phyloP scores from a whole-genome alignment of 2,113 vertebrate genomes.

The Marmota monax region DNA sequence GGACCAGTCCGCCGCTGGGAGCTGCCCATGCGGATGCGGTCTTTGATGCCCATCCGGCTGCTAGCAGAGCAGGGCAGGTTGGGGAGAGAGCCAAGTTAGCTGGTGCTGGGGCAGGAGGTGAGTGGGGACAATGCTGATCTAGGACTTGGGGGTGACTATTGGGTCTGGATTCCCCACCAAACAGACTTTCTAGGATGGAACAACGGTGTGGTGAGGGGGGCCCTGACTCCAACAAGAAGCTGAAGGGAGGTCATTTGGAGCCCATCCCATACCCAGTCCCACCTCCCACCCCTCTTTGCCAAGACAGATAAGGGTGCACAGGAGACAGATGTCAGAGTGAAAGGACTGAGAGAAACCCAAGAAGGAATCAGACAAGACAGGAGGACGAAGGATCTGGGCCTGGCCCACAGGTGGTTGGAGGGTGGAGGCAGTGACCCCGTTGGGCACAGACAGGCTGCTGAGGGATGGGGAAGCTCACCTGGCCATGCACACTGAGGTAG shows the following conservation, averaged over 20 bases:
- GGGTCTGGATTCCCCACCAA: slow-evolving; percentile 38
- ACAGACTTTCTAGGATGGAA: neutral
- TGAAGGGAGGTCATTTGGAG: neutral
- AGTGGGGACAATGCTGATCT: neutral
- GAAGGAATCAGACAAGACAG: slow-evolving; percentile 64
- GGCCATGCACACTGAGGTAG: neutral
- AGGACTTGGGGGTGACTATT: neutral
- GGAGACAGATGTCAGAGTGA: slow-evolving; percentile 75
- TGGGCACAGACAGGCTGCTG: slow-evolving; percentile 7
- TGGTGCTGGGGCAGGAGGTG: fast-evolving
- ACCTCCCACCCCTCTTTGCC: slow-evolving; percentile 30
- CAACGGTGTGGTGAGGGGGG: neutral
- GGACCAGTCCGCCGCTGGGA: slow-evolving; percentile 90
- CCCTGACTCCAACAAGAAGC: slow-evolving; percentile 47
- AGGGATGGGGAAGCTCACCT: neutral
- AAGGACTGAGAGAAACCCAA: slow-evolving; percentile 63
- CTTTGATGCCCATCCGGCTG: slow-evolving; percentile 96
- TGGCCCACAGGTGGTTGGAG: neutral
- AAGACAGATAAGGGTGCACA: slow-evolving; percentile 73
- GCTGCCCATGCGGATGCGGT: slow-evolving; percentile 95
- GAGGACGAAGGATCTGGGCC: slow-evolving; percentile 31
- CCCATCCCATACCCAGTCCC: neutral
- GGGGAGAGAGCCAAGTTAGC: slow-evolving; percentile 58
- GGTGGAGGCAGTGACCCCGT: neutral
- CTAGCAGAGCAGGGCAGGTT: slow-evolving; percentile 82